phyloP scores from a whole-genome alignment of 2,888 invertebrate species.

The Oxyteleia sp. region DNA sequence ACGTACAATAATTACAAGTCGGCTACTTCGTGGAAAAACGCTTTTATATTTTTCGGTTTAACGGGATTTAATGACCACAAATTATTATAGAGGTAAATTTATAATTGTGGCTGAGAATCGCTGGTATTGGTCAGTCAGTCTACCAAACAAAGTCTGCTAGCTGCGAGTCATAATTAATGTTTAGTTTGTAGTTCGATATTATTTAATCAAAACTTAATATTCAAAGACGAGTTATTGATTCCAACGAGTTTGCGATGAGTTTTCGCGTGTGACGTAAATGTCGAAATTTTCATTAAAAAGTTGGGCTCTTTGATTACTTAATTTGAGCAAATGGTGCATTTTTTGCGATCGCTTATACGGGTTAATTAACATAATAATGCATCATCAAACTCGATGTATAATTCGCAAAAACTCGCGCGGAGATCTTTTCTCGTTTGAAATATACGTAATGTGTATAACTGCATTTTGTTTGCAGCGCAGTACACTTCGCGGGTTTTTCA shows the following conservation, averaged over 20 bases:
- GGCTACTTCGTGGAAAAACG: not conserved
- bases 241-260: no score
- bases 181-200: slow-evolving; percentile 27
- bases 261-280: no score
- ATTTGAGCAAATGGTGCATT: no score
- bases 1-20: not conserved
- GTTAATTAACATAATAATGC: not conserved
- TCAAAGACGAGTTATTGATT: slow-evolving; percentile 5
- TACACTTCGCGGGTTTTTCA: slow-evolving; percentile 25
- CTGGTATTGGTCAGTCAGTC: slow-evolving; percentile 8
- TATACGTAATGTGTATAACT: slow-evolving; percentile 37
- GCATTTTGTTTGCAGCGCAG: slow-evolving; percentile 36
- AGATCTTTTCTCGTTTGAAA: slow-evolving; percentile 30
- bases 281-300: not conserved
- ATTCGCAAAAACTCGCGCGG: not conserved
- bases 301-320: no score
- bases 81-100: slow-evolving; percentile 14
- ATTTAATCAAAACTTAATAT: slow-evolving; percentile 26
- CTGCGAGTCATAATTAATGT: slow-evolving; percentile 33
- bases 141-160: slow-evolving; percentile 12
- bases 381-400: not conserved
- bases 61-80: slow-evolving; percentile 15
- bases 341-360: no score
- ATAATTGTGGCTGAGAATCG: slow-evolving; percentile 22
- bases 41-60: slow-evolving; percentile 6